Evolutionary conservation across 2,797 vertebrate genomes (phyloP).

Genomic region (Bryconaethiops microstoma): DNA sequence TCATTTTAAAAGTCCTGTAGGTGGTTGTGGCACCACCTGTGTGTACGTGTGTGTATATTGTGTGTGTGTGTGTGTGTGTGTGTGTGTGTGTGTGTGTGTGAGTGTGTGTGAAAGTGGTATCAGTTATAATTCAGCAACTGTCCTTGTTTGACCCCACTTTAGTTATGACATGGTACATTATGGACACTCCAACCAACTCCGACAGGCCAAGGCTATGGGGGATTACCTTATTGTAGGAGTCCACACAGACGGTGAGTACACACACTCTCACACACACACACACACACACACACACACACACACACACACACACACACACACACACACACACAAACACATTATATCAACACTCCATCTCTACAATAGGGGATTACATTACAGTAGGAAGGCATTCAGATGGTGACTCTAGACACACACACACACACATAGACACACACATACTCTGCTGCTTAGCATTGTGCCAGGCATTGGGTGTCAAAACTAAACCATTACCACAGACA

Average conservation of each 20-base stretch:
- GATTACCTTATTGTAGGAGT: conserved; percentile 95
- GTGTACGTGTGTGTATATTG: neutral
- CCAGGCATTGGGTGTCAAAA: neutral
- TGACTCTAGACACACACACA: conserved; percentile 63
- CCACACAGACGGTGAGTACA: conserved; percentile 88
- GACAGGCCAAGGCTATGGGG: conserved; percentile 94
- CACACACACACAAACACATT: conserved; percentile 55
- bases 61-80: neutral
- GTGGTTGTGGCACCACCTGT: neutral
- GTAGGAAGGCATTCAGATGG: conserved; percentile 96
- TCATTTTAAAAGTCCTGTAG: neutral
- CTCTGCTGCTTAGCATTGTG: neutral
- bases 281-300: conserved; percentile 9
- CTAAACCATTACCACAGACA: neutral
- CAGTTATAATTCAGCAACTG: conserved; percentile 8
- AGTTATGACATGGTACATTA: conserved; percentile 99
- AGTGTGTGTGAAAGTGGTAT: neutral
- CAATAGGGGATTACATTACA: conserved; percentile 94
- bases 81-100: neutral
- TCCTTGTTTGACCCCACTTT: conserved; percentile 45
- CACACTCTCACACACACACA: conserved; percentile 11
- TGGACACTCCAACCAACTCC: conserved; percentile 95
- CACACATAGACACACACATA: neutral
- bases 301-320: neutral
- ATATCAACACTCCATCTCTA: conserved; percentile 92